phyloP scores from a whole-genome alignment of 2,888 invertebrate species.

The Mesoligia furuncula region DNA sequence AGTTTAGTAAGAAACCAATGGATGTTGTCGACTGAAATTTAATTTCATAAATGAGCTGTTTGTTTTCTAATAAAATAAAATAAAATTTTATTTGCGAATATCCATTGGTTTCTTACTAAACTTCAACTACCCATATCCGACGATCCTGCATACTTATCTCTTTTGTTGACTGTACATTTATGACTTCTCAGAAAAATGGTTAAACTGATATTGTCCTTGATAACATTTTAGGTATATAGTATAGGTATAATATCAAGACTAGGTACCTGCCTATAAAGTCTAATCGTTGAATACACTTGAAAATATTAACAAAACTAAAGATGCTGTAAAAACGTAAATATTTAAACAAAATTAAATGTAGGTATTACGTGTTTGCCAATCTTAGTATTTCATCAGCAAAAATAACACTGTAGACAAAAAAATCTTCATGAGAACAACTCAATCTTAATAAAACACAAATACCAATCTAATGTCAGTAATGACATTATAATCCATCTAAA shows the following conservation, averaged over 20 bases:
- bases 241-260: neutral
- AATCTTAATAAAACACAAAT: conserved; percentile 27
- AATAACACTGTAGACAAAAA: neutral
- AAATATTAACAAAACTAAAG: neutral
- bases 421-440: conserved; percentile 26
- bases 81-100: too few species aligned
- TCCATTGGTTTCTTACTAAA: too few species aligned
- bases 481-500: conserved; percentile 35
- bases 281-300: neutral
- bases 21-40: too few species aligned
- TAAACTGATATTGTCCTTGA: neutral
- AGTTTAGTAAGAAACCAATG: too few species aligned
- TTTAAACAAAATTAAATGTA: neutral
- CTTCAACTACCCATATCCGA: too few species aligned
- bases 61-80: too few species aligned
- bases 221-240: neutral
- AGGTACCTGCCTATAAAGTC: neutral
- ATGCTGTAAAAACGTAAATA: neutral
- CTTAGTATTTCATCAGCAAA: neutral
- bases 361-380: neutral
- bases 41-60: too few species aligned
- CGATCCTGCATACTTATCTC: too few species aligned
- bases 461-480: conserved; percentile 34
- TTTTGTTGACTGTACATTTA: too few species aligned
- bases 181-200: neutral